phyloP scores from a whole-genome alignment of 2,797 vertebrate species.

The Parambassis ranga region DNA sequence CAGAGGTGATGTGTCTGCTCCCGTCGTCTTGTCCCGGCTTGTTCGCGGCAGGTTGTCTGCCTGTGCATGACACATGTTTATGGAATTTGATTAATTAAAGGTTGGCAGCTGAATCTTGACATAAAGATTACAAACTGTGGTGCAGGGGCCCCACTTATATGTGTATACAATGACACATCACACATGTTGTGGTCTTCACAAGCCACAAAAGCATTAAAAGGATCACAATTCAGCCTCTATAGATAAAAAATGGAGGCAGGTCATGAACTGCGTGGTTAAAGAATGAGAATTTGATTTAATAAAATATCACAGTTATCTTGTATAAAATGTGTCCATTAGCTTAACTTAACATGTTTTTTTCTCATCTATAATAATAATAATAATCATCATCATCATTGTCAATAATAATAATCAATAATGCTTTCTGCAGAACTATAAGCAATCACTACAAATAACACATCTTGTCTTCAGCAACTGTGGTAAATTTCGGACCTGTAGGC shows the following conservation, averaged over 20 bases:
- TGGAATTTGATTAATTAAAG: conserved; percentile 78
- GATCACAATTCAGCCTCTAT: not conserved
- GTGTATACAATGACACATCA: conserved; percentile 23
- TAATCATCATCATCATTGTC: too few species aligned
- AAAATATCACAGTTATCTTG: too few species aligned
- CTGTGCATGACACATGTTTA: conserved; percentile 51
- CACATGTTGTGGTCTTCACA: conserved; percentile 21
- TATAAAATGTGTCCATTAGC: too few species aligned
- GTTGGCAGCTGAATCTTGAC: conserved; percentile 52
- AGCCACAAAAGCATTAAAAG: not conserved
- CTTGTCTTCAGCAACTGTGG: too few species aligned
- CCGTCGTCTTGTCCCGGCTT: conserved; percentile 49
- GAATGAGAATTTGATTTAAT: too few species aligned
- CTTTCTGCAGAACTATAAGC: too few species aligned
- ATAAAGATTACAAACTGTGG: conserved; percentile 59
- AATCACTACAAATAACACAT: too few species aligned
- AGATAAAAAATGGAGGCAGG: not conserved
- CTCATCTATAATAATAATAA: too few species aligned
- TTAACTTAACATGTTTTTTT: too few species aligned
- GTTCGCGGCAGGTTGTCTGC: conserved; percentile 25
- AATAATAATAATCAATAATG: too few species aligned
- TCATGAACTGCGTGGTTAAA: not conserved
- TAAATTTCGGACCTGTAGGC: too few species aligned
- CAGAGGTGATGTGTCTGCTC: not conserved
- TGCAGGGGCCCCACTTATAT: not conserved